phyloP scores from a whole-genome alignment of 2,888 invertebrate species.

The Eilema griseolum region DNA sequence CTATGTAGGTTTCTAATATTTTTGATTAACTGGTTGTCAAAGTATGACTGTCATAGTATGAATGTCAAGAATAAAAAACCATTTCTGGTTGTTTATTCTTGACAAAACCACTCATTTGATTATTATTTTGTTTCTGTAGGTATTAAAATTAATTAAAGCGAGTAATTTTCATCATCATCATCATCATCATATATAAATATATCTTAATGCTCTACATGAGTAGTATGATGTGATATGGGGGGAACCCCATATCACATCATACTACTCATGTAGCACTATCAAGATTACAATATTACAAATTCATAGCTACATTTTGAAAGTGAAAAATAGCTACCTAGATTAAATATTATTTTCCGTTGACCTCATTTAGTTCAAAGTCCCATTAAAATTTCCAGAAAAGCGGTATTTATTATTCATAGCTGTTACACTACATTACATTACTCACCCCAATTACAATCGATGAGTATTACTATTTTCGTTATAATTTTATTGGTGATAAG shows the following conservation, averaged over 20 bases:
- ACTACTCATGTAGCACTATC: background rate
- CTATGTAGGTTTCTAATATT: too few species aligned
- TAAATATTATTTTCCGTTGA: background rate
- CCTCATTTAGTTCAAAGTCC: conserved; percentile 1
- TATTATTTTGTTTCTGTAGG: too few species aligned
- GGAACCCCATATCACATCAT: background rate
- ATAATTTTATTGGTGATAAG: background rate
- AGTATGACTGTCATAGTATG: too few species aligned
- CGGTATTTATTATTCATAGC: background rate
- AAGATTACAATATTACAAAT: background rate
- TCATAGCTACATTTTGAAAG: background rate
- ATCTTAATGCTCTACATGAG: too few species aligned
- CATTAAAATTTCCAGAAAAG: background rate
- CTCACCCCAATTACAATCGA: background rate
- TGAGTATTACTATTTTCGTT: background rate
- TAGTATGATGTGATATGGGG: too few species aligned
- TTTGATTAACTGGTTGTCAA: too few species aligned
- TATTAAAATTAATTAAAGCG: too few species aligned
- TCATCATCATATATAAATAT: too few species aligned
- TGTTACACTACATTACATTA: background rate
- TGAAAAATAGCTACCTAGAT: background rate
- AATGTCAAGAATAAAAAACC: too few species aligned
- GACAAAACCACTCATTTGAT: too few species aligned
- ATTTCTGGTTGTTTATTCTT: too few species aligned
- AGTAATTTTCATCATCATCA: too few species aligned